These are phyloP conservation scores for Nomada lathburiana DNA, from an alignment of 2,888 invertebrate genomes.

Conservation along the genomic window DNA sequence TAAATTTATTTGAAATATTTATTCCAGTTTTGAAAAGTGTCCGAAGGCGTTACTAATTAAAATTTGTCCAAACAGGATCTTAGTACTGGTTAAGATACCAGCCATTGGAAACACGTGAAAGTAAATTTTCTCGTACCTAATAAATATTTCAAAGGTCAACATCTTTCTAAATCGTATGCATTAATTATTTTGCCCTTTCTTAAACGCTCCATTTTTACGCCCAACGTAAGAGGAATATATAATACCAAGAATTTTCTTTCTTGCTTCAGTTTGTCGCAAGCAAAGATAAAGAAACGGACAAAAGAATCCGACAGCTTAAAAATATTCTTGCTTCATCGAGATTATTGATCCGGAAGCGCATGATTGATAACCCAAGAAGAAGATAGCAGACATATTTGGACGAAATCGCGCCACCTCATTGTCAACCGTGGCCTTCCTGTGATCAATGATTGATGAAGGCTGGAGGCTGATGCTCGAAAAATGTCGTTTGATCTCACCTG, in stretches of 20 bases:
- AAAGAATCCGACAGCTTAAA: background rate
- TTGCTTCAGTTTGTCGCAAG: background rate
- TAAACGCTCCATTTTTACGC: no score
- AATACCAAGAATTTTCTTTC: background rate
- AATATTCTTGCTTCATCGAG: conserved; percentile 34
- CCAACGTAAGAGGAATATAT: no score
- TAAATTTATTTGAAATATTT: background rate
- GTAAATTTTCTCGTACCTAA: no score
- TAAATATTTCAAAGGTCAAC: no score
- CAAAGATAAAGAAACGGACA: background rate
- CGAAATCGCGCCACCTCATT: conserved; percentile 38
- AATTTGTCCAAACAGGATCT: no score
- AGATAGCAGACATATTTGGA: conserved; percentile 34
- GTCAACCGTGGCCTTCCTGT: conserved; percentile 32
- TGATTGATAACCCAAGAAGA: conserved; percentile 62
- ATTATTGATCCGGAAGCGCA: conserved; percentile 42
- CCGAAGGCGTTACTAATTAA: no score
- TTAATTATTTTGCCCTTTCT: no score
- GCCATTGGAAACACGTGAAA: no score
- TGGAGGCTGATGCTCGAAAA: conserved; percentile 20
- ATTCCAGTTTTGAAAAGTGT: background rate
- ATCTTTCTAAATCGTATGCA: no score
- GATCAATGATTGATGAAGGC: conserved; percentile 58
- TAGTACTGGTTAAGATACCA: no score
- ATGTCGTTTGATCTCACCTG: conserved; percentile 8